Evolutionary conservation across 2,113 vertebrate genomes (phyloP), one percentile per base, ranked within the genome.

Genomic region (Cromileptes altivelis): DNA sequence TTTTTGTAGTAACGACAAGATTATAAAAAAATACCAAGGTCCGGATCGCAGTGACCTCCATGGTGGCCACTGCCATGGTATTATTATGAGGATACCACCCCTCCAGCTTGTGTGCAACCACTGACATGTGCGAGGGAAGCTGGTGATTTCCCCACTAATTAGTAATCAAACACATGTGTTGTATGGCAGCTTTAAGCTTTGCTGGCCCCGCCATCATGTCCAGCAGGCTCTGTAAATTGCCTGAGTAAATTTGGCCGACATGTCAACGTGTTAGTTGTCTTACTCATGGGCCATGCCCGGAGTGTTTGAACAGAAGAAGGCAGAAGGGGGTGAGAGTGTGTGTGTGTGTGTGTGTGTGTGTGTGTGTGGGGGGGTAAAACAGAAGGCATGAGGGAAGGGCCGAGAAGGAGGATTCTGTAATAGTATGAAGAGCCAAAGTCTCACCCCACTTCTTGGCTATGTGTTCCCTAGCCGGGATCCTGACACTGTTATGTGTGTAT

Each of bases 151-250:
- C 11, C 21, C 70, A 61, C 60, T 74, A 86, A 87, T 87, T 80
- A 84, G 75, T 6, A 77, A 49, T 10, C n/a, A 27, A 75, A 42
- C 5, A 53, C 23, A 19, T 47, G 37, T 15, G 70, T 50, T 84
- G 52, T 47, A 71, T 62, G 52, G 76, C 85, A 62, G 65, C 30
- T 27, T 40, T 68, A 63, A 71, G 81, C 76, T 33, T 82, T 87
- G 62, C 65, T 83, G 76, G 58, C 67, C 21, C 37, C 23, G 60
- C 69, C 49, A 64, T 67, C 14, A 6, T 57, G 40, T 80, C 61
- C 58, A 76, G 73, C 74, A 67, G 53, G 42, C 78, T 80, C 49
- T 77, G 84, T 73, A 76, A 74, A 85, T 83, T 77, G 75, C 73
- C 42, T 60, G 77, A 57, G 55, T 67, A 72, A 45, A 84, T 83